Base-by-base conservation (phyloP, 2,797 vertebrate species). In the Phrynocephalus vlangalii region DNA sequence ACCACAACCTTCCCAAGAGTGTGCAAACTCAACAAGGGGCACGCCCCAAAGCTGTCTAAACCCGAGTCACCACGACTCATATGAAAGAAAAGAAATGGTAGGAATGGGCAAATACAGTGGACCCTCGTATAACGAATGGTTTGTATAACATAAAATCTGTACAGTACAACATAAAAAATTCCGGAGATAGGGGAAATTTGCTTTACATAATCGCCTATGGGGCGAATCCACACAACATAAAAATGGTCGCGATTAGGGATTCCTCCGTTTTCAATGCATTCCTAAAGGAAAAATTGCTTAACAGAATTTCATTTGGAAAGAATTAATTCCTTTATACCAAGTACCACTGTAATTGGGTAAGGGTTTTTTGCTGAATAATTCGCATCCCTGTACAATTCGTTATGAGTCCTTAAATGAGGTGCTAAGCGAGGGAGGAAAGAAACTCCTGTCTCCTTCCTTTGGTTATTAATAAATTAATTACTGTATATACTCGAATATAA, bases 1-100 rank as follows among this genome's bases (percentile, higher is more conserved):
- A 79, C 20, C 24, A 38, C 3, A 50, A 15, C 48, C 20, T 63
- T 30, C 30, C 22, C 22, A 10, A 1, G 13, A n/a, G 0, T 2
- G 67, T 77, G 44, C 44, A 44, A 56, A 60, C 22, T 66, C 18
- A 28, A 72, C 38, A 72, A 50, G 22, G 28, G 85, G 16, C 30
- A 63, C 56, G 33, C 60, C 22, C 13, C 4, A 63, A 67, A 56
- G 1, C 44, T 67, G 68, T 56, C 60, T 10, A 67, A 85, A 56
- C 6, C 13, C 18, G 0, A 9, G n/a, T 15, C 0, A 56, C 89
- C 85, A 48, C 26, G 68, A 13, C 48, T 56, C 30, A 68, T 79
- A 33, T 18, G 18, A 30, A 0, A 0, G 13, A 11, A 5, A 13
- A 15, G 44, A 28, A 24, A 66, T 22, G 18, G 3, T 26, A 56